Percentiles rank a stretch among this genome's conserved stretches.
These are phyloP conservation scores for Tachina lurida DNA, from an alignment of 2,888 invertebrate genomes.

Conservation along the genomic window DNA sequence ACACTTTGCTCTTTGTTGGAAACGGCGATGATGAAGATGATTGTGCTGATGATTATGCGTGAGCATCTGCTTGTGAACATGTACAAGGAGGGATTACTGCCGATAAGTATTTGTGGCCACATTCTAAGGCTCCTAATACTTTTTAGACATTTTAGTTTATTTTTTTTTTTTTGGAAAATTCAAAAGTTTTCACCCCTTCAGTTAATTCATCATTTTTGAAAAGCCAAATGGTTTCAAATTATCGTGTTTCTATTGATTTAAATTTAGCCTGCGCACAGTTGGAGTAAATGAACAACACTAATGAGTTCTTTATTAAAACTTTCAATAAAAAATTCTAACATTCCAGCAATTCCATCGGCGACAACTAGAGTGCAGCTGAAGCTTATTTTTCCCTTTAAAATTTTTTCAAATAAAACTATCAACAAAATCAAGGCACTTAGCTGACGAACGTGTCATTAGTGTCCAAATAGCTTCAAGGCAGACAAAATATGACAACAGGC, in stretches of 20 bases:
- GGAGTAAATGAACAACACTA: no score
- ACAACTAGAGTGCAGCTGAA: no score
- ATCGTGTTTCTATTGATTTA: not conserved
- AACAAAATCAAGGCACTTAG: conserved; percentile 64
- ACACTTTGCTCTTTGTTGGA: conserved; percentile 74
- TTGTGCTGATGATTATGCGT: not conserved
- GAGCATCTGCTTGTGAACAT: not conserved
- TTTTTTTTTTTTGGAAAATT: no score
- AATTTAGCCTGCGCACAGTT: not conserved
- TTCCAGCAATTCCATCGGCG: not conserved
- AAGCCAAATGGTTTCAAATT: not conserved
- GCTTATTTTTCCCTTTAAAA: not conserved
- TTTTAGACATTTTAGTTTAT: conserved; percentile 19
- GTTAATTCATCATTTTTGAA: not conserved
- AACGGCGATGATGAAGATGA: not conserved
- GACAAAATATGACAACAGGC: conserved; percentile 53
- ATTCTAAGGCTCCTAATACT: conserved; percentile 48
- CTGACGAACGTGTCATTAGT: conserved; percentile 65
- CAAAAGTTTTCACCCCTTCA: not conserved
- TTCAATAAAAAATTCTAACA: not conserved
- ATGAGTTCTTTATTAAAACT: no score
- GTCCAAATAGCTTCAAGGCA: conserved; percentile 36
- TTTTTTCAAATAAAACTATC: conserved; percentile 30
- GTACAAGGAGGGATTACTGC: not conserved
- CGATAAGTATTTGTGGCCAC: conserved; percentile 59